Conservation (phyloP, 2,797 vertebrate genomes). For the Rhincodon typus region DNA sequence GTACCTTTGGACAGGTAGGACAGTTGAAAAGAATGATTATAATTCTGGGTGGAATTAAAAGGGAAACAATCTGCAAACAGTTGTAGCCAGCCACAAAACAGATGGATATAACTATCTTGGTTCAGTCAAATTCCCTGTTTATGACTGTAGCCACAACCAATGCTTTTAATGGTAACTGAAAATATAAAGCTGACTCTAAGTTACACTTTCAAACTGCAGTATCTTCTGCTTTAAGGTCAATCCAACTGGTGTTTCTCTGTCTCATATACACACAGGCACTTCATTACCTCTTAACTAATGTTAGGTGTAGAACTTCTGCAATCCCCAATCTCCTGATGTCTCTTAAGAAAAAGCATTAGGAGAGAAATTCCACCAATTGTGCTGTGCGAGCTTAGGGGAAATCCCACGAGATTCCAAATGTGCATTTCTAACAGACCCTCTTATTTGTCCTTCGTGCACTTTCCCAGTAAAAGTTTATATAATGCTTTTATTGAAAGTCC, state of each 20-base stretch:
- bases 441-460: not conserved
- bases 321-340: not conserved
- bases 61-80: not conserved
- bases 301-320: not conserved
- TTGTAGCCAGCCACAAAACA: not conserved
- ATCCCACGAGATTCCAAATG: not conserved
- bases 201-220: not conserved
- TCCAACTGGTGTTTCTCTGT: not conserved
- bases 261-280: not conserved
- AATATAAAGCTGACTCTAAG: not conserved
- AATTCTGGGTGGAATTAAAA: not conserved
- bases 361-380: not conserved
- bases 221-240: not conserved
- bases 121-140: not conserved
- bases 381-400: not conserved
- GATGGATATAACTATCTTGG: not conserved
- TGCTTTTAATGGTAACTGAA: not conserved
- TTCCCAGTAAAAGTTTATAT: not conserved
- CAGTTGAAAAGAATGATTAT: not conserved
- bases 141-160: not conserved
- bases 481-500: not conserved
- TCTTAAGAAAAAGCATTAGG: not conserved
- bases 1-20: not conserved
- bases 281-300: not conserved
- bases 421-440: not conserved